Percentiles rank a stretch among this genome's conserved stretches.
Evolutionary conservation across 2,797 vertebrate genomes (phyloP).

Genomic region (Tokudaia muenninki): DNA sequence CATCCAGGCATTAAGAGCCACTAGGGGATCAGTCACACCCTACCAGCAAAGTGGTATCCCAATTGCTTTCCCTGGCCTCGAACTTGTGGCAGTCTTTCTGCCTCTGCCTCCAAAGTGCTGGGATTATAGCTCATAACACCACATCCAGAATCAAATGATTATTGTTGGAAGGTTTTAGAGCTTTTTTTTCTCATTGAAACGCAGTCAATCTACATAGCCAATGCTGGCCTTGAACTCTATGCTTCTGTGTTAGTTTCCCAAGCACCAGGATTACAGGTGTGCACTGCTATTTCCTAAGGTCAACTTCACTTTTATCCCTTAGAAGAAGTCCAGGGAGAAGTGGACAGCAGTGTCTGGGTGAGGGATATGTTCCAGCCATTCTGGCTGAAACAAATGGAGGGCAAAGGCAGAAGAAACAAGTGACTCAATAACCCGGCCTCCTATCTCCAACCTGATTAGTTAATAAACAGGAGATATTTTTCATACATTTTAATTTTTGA

Average conservation of each 20-base stretch:
- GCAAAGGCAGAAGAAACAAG: slow-evolving; percentile 37
- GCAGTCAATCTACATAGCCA: not conserved
- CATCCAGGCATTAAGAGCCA: not conserved
- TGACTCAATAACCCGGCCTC: not conserved
- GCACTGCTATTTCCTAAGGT: not conserved
- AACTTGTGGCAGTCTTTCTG: not conserved
- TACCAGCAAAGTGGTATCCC: not conserved
- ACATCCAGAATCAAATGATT: not conserved
- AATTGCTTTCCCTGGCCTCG: not conserved
- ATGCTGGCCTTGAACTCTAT: not conserved
- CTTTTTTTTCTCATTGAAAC: not conserved
- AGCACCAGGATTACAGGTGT: not conserved
- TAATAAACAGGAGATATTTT: not conserved
- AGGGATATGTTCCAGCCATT: not conserved
- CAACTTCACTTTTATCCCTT: not conserved
- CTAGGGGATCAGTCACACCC: not conserved
- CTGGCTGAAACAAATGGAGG: not conserved
- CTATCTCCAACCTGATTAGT: not conserved
- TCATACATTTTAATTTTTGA: not conserved
- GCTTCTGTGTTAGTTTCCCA: not conserved
- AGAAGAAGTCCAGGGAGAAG: not conserved
- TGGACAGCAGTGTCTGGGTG: not conserved
- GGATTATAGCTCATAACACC: not conserved
- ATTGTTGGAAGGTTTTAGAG: not conserved
- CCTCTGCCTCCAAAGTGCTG: not conserved